Conservation (phyloP, 2,113 vertebrate genomes). For the Gopherus flavomarginatus region DNA sequence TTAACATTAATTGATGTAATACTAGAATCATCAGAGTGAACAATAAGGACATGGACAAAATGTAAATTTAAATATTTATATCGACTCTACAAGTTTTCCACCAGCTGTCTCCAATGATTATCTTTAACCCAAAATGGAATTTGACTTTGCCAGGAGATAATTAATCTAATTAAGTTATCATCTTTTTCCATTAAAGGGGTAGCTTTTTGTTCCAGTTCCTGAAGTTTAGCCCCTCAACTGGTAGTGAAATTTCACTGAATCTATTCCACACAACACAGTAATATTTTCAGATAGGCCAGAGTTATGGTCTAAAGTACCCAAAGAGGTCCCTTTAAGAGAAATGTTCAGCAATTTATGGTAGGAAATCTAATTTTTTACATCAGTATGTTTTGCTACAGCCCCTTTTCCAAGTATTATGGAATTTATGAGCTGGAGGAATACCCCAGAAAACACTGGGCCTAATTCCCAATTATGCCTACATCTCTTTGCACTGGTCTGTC, state of each 20-base stretch:
- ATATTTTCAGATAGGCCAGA: background rate
- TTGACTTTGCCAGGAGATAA: background rate
- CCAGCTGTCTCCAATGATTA: background rate
- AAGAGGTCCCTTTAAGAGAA: background rate
- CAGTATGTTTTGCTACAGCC: rapidly evolving
- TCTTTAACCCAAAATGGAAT: background rate
- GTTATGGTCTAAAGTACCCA: background rate
- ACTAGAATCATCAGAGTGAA: background rate
- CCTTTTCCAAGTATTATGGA: background rate
- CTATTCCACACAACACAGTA: background rate
- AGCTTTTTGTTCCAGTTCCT: background rate
- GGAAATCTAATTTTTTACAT: background rate
- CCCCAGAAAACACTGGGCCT: background rate
- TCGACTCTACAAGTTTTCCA: background rate
- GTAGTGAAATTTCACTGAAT: background rate
- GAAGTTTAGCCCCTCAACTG: background rate
- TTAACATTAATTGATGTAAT: rapidly evolving
- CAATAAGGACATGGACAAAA: background rate
- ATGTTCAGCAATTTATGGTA: background rate
- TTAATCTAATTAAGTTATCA: background rate
- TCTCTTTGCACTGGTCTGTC: rapidly evolving
- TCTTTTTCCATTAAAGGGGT: background rate
- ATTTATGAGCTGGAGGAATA: background rate
- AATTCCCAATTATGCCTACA: background rate
- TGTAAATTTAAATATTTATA: background rate